Percentiles rank a stretch among this genome's conserved stretches.
Evolutionary conservation across 2,797 vertebrate species (phyloP).

Genomic region (Hephaestus fuliginosus): DNA sequence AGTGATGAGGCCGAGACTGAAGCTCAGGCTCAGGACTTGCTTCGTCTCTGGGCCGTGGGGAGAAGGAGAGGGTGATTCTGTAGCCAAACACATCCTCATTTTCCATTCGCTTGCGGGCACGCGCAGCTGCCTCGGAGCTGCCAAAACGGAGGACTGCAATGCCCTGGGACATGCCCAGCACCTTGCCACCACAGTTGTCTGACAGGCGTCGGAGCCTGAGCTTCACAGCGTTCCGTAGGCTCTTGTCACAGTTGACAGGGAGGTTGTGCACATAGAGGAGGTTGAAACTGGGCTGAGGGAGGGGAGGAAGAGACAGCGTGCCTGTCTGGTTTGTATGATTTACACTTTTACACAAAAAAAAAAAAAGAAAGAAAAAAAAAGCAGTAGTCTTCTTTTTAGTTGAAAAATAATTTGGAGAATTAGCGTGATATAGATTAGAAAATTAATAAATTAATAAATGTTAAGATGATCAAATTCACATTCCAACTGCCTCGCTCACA

Average conservation of each 20-base stretch:
- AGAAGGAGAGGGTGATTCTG: conserved; percentile 93
- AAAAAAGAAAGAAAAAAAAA: conserved; percentile 36
- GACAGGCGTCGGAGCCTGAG: conserved; percentile 96
- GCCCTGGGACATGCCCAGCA: conserved; percentile 92
- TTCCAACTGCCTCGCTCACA: conserved; percentile 21
- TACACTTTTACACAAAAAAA: conserved; percentile 44
- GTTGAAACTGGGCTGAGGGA: conserved; percentile 93
- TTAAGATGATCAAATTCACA: conserved; percentile 34
- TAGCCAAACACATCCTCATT: conserved; percentile 98
- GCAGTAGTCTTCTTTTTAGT: conserved; percentile 33
- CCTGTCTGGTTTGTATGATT: conserved; percentile 80
- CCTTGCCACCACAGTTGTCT: conserved; percentile 98
- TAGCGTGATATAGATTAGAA: conserved; percentile 12
- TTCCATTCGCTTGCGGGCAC: conserved; percentile 97
- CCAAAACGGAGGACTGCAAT: conserved; percentile 94
- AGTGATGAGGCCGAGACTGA: conserved; percentile 61
- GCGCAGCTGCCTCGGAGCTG: conserved; percentile 92
- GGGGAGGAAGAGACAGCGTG: conserved; percentile 83
- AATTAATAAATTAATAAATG: background rate
- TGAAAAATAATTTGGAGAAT: conserved; percentile 29
- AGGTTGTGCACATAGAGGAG: conserved; percentile 98
- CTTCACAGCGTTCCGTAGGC: conserved; percentile 85
- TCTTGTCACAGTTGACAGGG: conserved; percentile 95
- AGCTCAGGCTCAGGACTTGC: conserved; percentile 78
- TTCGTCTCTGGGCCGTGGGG: conserved; percentile 85